These are phyloP conservation scores for Himalopsyche phryganea DNA, from an alignment of 1,140 invertebrate genomes.

Conservation along the genomic window DNA sequence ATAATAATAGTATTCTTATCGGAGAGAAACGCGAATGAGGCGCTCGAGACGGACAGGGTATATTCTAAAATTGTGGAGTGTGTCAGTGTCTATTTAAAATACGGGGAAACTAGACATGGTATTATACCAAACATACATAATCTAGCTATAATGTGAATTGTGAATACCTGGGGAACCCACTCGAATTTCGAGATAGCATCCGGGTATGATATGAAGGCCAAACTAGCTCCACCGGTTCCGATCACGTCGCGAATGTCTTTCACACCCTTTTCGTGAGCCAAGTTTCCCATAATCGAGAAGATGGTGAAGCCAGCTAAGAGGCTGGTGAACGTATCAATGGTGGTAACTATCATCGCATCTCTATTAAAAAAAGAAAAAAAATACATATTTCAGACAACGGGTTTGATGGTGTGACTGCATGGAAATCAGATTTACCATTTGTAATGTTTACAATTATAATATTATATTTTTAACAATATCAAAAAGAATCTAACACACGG, in stretches of 20 bases:
- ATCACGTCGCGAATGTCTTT: constrained; percentile 57
- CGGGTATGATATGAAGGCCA: constrained; percentile 81
- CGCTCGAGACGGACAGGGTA: no score
- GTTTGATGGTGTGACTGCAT: neutral
- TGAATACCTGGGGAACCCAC: constrained; percentile 65
- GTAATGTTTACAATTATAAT: no score
- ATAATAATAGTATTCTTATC: no score
- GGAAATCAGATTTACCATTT: no score
- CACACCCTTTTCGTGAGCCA: constrained; percentile 58
- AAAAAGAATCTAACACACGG: no score
- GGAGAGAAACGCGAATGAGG: no score
- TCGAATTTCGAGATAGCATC: constrained; percentile 83
- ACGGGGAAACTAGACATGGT: no score
- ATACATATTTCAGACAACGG: neutral
- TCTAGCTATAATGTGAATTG: no score
- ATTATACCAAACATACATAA: no score
- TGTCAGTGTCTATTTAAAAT: no score
- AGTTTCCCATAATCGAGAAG: constrained; percentile 73
- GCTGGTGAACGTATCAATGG: constrained; percentile 70
- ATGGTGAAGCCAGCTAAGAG: constrained; percentile 76
- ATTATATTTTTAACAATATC: no score
- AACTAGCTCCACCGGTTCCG: constrained; percentile 60
- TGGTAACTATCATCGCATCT: constrained; percentile 67
- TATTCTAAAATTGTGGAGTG: no score
- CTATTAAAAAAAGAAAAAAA: constrained; percentile 52